These are phyloP conservation scores for Mareca penelope DNA, from an alignment of 2,797 vertebrate species.

Conservation along the genomic window DNA sequence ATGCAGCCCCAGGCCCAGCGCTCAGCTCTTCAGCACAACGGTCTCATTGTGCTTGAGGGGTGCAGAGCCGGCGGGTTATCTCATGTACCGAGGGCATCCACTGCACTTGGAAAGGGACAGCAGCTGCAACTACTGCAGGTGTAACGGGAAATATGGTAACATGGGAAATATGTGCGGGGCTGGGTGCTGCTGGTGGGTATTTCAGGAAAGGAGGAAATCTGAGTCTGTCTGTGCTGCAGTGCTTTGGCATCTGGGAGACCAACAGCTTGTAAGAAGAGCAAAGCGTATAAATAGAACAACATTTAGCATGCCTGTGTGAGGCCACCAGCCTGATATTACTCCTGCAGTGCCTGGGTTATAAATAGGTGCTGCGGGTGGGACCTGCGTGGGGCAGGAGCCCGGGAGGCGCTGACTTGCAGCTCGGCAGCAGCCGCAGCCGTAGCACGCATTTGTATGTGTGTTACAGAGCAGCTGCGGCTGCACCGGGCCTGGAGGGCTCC, in stretches of 20 bases:
- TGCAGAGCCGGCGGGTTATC: not conserved
- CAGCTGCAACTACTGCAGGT: not conserved
- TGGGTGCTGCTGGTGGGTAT: not conserved
- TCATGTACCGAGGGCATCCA: not conserved
- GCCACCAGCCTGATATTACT: not conserved
- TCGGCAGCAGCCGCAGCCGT: not conserved
- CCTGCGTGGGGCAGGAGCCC: not conserved
- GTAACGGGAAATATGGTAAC: too few species aligned
- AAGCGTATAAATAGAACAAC: conserved; percentile 30
- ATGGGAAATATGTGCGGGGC: not conserved
- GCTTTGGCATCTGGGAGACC: not conserved
- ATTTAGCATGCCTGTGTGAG: not conserved
- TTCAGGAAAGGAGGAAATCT: not conserved
- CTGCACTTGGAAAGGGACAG: not conserved
- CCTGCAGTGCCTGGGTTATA: conserved; percentile 25
- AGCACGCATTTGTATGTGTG: not conserved
- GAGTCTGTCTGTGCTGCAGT: not conserved
- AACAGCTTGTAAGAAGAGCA: conserved; percentile 22
- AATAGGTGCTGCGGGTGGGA: conserved; percentile 39
- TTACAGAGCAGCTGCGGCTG: not conserved
- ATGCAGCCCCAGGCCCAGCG: not conserved
- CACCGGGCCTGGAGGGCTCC: not conserved
- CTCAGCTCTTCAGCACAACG: conserved; percentile 13
- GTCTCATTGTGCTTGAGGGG: not conserved
- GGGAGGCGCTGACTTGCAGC: not conserved